A percentile compares a stretch with the other conserved stretches of the same genome.
Conservation (phyloP, 2,113 vertebrate species). For the Gavialis gangeticus region DNA sequence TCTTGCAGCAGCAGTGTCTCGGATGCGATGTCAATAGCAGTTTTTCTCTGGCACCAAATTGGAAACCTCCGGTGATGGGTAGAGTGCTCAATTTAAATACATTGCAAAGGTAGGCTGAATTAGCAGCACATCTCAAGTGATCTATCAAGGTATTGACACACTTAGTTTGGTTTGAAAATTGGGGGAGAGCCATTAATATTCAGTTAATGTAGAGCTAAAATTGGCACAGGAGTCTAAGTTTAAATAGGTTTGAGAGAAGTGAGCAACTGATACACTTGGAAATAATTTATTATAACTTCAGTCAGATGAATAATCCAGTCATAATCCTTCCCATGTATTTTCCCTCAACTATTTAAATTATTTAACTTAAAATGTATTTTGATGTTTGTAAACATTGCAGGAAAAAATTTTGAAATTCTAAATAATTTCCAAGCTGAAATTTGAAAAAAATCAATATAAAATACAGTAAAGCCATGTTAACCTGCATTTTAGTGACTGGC, state of each 20-base stretch:
- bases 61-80: slow-evolving; percentile 38
- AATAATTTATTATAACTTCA: background rate
- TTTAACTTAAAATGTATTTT: background rate
- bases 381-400: background rate
- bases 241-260: background rate
- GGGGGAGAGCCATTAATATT: background rate
- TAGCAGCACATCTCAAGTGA: slow-evolving; percentile 38
- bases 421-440: background rate
- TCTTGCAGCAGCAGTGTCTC: background rate
- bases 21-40: background rate
- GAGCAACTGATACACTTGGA: background rate
- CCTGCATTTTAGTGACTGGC: no score
- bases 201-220: background rate
- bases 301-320: background rate
- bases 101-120: slow-evolving; percentile 30
- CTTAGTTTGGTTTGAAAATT: slow-evolving; percentile 38
- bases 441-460: background rate
- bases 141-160: slow-evolving; percentile 21
- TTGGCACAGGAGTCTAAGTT: background rate
- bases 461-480: background rate
- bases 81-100: slow-evolving; percentile 15
- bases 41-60: slow-evolving; percentile 33
- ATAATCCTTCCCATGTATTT: background rate
- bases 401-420: background rate
- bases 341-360: background rate